Percentiles rank a stretch among this genome's conserved stretches.
Conservation (phyloP, 2,113 vertebrate genomes). For the Crotalus viridis region DNA sequence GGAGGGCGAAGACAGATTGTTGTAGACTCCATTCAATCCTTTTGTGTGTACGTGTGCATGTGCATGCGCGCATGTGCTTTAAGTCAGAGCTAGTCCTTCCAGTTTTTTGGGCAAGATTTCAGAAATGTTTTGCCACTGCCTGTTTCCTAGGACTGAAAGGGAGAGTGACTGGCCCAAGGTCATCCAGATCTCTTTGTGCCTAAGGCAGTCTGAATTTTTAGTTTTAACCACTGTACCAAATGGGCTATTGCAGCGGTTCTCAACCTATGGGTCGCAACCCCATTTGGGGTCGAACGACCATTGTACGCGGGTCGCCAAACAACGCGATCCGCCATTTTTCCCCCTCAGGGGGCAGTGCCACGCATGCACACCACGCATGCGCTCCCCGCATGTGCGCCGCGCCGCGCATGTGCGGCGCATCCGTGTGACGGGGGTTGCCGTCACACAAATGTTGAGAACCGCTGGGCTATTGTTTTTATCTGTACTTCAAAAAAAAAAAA, state of each 20-base stretch:
- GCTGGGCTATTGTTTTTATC: neutral
- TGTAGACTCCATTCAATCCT: neutral
- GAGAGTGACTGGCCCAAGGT: neutral
- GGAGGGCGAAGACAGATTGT: neutral
- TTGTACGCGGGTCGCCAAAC: no score
- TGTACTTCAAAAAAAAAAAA: neutral
- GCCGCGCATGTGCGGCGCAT: no score
- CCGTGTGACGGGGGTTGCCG: no score
- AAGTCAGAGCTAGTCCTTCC: neutral
- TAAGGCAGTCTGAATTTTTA: neutral
- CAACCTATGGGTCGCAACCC: no score
- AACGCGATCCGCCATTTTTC: no score
- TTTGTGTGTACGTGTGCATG: no score
- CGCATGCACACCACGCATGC: no score
- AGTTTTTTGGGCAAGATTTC: neutral
- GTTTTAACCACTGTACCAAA: neutral
- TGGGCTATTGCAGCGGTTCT: neutral
- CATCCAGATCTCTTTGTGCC: neutral
- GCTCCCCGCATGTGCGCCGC: accelerated
- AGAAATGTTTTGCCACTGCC: neutral
- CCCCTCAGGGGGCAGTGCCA: no score
- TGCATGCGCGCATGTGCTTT: no score
- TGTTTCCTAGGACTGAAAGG: neutral
- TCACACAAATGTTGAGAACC: no score
- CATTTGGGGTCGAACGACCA: no score